Evolutionary conservation across 2,113 vertebrate species (phyloP), one percentile per base, ranked within the genome.

Genomic region (Pyxicephalus adspersus): DNA sequence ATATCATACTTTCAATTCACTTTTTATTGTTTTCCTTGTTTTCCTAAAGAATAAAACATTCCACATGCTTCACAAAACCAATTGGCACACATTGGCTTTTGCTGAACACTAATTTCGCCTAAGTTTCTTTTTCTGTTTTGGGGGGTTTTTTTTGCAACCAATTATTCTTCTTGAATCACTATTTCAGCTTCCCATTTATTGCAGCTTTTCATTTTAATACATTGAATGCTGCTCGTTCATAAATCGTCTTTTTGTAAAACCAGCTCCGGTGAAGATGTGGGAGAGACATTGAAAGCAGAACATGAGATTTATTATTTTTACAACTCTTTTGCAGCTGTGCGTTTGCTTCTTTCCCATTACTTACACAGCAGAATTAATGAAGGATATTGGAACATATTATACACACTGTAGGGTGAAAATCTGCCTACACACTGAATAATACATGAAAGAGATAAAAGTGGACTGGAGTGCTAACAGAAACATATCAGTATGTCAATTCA

Each of bases 351-450:
- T 60, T n/a, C 54, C 65, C 31, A 68, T 70, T 79, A 79, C 77
- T 70, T 78, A 67, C 76, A 78, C 64, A 78, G 76, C 76, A 78
- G 51, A 78, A 78, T 78, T 78, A 67, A 64, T 78, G 51, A 77
- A 66, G 76, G 26, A 66, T 77, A 51, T 54, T 65, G 76, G 45
- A 78, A 67, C 52, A 66, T 57, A 78, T 50, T 55, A 67, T 78
- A 78, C 63, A 78, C 51, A 66, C 76, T 54, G 51, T 78, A 67
- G 76, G 51, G 64, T 66, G 76, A 67, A 78, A 78, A 66, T 67
- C 64, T 54, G 64, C 64, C 64, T 78, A 58, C 63, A 78, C 76
- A 78, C 76, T 78, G 76, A 78, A 78, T 78, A 78, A 78, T 78
- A 67, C 76, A 78, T 78, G 76, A 78, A 66, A 78, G 28, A 66